A percentile compares a stretch with the other conserved stretches of the same genome.
phyloP scores from a whole-genome alignment of 2,797 vertebrate genomes.

The Bradypodion pumilum region DNA sequence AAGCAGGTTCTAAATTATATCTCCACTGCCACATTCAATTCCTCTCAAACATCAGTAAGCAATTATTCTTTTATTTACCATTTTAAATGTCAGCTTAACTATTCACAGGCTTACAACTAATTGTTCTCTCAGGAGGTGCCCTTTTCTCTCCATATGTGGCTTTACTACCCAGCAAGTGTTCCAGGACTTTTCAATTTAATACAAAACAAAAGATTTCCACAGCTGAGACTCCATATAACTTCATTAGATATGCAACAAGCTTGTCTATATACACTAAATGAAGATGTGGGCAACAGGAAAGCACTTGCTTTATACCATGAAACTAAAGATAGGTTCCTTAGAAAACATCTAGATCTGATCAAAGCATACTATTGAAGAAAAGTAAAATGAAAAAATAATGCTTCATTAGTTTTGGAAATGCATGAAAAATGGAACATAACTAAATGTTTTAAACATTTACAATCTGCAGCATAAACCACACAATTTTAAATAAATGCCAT shows the following conservation, averaged over 20 bases:
- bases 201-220: conserved; percentile 54
- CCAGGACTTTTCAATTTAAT: conserved; percentile 61
- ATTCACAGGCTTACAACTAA: conserved; percentile 54
- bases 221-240: conserved; percentile 59
- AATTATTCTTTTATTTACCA: conserved; percentile 54
- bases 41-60: conserved; percentile 19
- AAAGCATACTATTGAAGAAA: conserved; percentile 24
- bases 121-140: conserved; percentile 47
- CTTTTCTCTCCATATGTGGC: conserved; percentile 61
- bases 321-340: conserved; percentile 23
- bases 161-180: conserved; percentile 52
- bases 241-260: conserved; percentile 68
- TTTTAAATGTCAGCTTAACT: conserved; percentile 56
- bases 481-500: neutral
- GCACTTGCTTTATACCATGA: conserved; percentile 30
- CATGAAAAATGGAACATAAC: neutral
- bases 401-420: conserved; percentile 1
- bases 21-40: neutral
- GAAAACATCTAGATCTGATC: conserved; percentile 1
- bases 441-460: neutral
- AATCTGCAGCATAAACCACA: conserved; percentile 4
- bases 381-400: neutral
- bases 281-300: conserved; percentile 18
- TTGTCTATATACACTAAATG: conserved; percentile 46
- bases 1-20: neutral